Evolutionary conservation across 2,797 vertebrate genomes (phyloP).

Genomic region (Emys orbicularis): DNA sequence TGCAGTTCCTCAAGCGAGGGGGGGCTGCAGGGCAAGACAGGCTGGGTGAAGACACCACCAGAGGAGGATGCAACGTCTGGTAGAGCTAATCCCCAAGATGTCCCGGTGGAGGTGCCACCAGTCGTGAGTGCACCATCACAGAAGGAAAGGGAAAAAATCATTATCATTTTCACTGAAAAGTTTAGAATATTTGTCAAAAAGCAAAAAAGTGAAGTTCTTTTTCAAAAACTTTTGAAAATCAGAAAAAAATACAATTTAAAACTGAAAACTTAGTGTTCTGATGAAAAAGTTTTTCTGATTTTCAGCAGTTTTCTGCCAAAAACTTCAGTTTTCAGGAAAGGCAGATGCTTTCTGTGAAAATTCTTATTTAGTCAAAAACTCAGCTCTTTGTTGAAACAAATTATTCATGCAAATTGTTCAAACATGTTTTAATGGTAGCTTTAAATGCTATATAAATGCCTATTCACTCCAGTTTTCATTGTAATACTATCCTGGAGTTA

Average conservation of each 20-base stretch:
- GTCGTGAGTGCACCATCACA: neutral
- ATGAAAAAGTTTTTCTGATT: neutral
- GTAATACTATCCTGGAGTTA: constrained; percentile 19
- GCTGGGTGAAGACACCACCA: neutral
- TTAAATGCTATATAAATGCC: constrained; percentile 12
- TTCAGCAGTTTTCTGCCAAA: neutral
- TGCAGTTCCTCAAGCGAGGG: neutral
- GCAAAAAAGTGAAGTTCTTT: neutral
- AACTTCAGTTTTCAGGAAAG: neutral
- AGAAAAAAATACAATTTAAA: neutral
- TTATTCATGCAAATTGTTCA: neutral
- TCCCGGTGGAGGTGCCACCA: neutral
- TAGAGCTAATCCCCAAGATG: neutral
- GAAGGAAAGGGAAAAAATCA: neutral
- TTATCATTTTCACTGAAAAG: neutral
- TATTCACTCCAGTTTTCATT: constrained; percentile 35
- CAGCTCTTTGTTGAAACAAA: neutral
- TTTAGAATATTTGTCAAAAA: neutral
- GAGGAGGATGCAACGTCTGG: neutral
- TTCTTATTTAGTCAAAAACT: neutral
- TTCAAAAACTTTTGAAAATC: neutral
- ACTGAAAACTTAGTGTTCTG: neutral
- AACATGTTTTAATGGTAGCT: constrained; percentile 41
- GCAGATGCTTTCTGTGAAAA: neutral
- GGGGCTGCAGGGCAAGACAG: no score